Base-by-base conservation (phyloP, 2,113 vertebrate species). In the Spea multiplicata region DNA sequence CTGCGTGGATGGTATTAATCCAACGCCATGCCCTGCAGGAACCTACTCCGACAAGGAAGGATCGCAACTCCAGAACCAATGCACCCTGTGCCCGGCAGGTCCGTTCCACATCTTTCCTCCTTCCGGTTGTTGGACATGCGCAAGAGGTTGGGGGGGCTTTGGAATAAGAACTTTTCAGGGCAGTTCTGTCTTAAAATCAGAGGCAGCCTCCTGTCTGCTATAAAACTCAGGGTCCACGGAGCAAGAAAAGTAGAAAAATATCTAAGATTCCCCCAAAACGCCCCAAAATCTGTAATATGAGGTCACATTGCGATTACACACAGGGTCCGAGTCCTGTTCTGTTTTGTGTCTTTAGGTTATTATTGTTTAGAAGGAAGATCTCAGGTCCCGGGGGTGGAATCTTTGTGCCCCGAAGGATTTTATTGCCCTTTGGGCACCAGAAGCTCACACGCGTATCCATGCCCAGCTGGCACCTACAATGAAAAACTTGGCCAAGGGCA, bases 401-500 rank as follows among this genome's bases (percentile, higher is more conserved):
- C 90, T 82, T 78, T 93, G 73, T 94, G 93, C 78, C 91, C 89
- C 80, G 87, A 82, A 81, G 93, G 93, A 74, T 92, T 90, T 87
- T 94, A 92, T 84, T 94, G 93, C 83, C 91, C 92, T 75, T 90
- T 91, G 85, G 92, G 92, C 83, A 93, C 91, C 0, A 84, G 84
- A 71, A 88, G 85, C 73, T 90, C 87, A 66, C 87, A 93, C 30
- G 91, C 91, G 75, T 92, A 88, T 84, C 93, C 93, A 83, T 94
- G 93, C 75, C 93, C 92, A n/a, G 85, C 87, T 81, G 93, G 93
- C 47, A 94, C 93, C 45, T 90, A 88, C 3, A 92, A 92, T 81
- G 89, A 89, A 86, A 90, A 92, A 88, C 85, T 90, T 85, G 93
- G 92, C 75, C 92, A 93, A 86, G 93, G 91, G 87, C 92, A 90